Evolutionary conservation across 2,113 vertebrate species (phyloP), one percentile per base, ranked within the genome.

Genomic region (Passer montanus): DNA sequence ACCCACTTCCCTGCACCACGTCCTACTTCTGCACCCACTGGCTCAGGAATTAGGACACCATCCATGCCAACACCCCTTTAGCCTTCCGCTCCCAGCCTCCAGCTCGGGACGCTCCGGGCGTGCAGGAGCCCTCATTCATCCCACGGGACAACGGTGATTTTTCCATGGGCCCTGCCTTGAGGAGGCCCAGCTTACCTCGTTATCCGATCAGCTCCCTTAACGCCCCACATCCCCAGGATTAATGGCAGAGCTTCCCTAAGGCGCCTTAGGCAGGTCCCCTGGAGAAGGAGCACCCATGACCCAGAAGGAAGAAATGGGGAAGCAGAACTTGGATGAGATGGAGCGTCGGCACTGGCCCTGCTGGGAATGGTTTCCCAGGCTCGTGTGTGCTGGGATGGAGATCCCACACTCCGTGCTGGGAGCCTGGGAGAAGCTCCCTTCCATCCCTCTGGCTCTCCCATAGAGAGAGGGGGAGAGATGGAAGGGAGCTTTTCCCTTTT

Each of bases 131-230:
- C 74, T 95, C 86, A 3, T n/a, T 56, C 91, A 85, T 92, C 43
- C 85, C 68, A 11, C 6, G 22, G 50, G 59, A 72, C 39, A 26
- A 7, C 4, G 1, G 6, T 15, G 80, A 78, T 66, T 90, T 83
- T 93, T 93, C 86, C 94, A 83, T 59, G 69, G 68, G 69, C 58
- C 2, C 56, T 73, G 87, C 24, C 74, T 67, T 69, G 85, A 83
- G 85, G 74, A 89, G 77, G 52, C 76, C 63, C 18, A 50, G 95
- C 94, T 97, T 97, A 97, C 26, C 3, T 73, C 82, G 53, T 95
- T 91, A 97, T 86, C 82, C 94, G 96, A 93, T 96, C 92, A 96
- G 93, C 91, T 84, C 82, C 90, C 31, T 85, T 90, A 96, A 95
- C 27, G 3, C 91, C 90, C 77, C 96, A 91, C n/a, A 94, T 95